Conservation (phyloP, 2,113 vertebrate species). For the Quiscalus mexicanus region DNA sequence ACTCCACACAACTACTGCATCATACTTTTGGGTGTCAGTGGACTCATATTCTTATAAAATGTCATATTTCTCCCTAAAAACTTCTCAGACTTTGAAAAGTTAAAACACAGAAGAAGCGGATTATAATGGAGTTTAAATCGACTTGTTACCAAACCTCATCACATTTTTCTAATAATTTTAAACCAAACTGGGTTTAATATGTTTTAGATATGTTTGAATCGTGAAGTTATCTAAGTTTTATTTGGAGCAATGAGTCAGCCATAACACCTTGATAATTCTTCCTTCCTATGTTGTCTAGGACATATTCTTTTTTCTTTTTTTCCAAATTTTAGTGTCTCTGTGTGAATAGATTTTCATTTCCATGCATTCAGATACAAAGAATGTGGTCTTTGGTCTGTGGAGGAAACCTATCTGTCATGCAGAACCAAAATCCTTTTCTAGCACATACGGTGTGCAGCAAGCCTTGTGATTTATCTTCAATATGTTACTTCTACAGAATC, state of each 20-base stretch:
- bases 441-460: not conserved
- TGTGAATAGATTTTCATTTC: not conserved
- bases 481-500: not conserved
- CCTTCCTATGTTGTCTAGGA: not conserved
- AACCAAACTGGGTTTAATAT: not conserved
- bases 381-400: not conserved
- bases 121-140: not conserved
- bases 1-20: not conserved
- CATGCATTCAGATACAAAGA: not conserved
- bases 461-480: not conserved
- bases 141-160: not conserved
- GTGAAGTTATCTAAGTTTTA: not conserved
- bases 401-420: not conserved
- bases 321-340: not conserved
- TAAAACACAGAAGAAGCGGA: not conserved
- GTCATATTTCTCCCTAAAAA: not conserved
- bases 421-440: not conserved
- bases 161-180: not conserved
- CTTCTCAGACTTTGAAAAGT: not conserved
- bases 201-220: not conserved
- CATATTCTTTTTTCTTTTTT: rapidly evolving
- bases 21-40: not conserved
- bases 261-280: not conserved
- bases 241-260: not conserved
- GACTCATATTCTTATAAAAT: not conserved